These are phyloP conservation scores for Cyclina sinensis DNA, from an alignment of 1,140 invertebrate species.

Conservation along the genomic window DNA sequence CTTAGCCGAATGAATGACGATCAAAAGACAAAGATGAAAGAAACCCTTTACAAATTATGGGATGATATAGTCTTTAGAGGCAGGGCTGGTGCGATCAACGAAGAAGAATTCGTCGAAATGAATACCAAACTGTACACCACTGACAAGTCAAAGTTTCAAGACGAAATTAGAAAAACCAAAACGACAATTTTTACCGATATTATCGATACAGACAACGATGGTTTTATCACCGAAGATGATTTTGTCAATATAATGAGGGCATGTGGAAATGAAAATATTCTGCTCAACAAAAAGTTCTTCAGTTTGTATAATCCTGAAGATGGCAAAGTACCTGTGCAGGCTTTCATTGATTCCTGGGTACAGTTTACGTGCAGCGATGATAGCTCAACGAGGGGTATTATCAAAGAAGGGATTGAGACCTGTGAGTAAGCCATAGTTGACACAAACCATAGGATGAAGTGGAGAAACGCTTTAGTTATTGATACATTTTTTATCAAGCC, in stretches of 20 bases:
- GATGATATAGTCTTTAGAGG: not conserved
- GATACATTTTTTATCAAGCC: too few species aligned
- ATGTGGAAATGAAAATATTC: not conserved
- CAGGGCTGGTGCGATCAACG: not conserved
- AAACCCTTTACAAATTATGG: not conserved
- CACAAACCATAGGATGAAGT: too few species aligned
- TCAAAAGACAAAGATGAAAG: not conserved
- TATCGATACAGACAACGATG: not conserved
- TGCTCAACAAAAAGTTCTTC: not conserved
- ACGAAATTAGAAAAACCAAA: not conserved
- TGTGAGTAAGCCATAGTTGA: too few species aligned
- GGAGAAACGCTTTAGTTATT: too few species aligned
- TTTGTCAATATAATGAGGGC: not conserved
- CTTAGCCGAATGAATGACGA: not conserved
- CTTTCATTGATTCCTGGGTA: too few species aligned
- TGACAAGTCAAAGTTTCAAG: not conserved
- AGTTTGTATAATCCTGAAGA: not conserved
- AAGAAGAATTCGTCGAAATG: not conserved
- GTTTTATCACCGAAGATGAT: not conserved
- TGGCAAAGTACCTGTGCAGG: too few species aligned
- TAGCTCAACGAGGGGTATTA: too few species aligned
- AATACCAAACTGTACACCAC: not conserved
- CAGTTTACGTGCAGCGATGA: too few species aligned
- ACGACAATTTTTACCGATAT: not conserved
- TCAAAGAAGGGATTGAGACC: too few species aligned